Conservation (phyloP, 2,888 invertebrate species). For the Tanytarsus gracilentus region DNA sequence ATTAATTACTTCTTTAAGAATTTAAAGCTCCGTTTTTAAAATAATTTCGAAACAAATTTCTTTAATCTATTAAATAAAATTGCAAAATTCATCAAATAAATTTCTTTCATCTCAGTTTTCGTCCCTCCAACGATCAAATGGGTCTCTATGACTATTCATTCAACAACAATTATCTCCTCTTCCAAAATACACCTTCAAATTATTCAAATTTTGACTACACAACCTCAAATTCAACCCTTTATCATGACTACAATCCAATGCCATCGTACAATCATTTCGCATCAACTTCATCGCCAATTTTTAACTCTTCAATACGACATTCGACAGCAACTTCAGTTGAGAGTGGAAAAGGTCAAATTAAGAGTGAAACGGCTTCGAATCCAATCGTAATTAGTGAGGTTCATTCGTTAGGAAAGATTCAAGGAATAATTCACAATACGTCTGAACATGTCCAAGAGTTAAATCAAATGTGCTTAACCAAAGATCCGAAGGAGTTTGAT, state of each 20-base stretch:
- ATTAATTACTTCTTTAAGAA: too few relatives aligned
- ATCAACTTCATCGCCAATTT: conserved; percentile 15
- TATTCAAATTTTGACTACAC: not conserved
- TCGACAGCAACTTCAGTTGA: not conserved
- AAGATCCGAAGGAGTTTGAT: conserved; percentile 30
- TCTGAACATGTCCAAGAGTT: conserved; percentile 36
- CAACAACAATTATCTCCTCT: conserved; percentile 26
- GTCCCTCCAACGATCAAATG: conserved; percentile 24
- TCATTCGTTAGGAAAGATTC: not conserved
- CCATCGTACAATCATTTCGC: conserved; percentile 20
- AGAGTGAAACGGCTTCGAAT: conserved; percentile 4
- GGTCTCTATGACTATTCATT: conserved; percentile 25
- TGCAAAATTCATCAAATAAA: not conserved
- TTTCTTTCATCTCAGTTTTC: conserved; percentile 4
- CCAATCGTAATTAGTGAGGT: too few relatives aligned
- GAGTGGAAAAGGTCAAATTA: not conserved
- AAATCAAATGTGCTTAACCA: conserved; percentile 34
- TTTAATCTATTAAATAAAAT: not conserved
- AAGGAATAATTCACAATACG: conserved; percentile 37
- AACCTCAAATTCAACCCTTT: conserved; percentile 12
- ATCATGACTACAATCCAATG: conserved; percentile 20
- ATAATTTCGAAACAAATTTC: not conserved
- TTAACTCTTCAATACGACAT: not conserved
- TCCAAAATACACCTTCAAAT: conserved; percentile 10
- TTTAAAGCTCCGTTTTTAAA: not conserved